A percentile compares a stretch with the other conserved stretches of the same genome.
Evolutionary conservation across 2,888 invertebrate species (phyloP).

Genomic region (Drosophila acutilabella): DNA sequence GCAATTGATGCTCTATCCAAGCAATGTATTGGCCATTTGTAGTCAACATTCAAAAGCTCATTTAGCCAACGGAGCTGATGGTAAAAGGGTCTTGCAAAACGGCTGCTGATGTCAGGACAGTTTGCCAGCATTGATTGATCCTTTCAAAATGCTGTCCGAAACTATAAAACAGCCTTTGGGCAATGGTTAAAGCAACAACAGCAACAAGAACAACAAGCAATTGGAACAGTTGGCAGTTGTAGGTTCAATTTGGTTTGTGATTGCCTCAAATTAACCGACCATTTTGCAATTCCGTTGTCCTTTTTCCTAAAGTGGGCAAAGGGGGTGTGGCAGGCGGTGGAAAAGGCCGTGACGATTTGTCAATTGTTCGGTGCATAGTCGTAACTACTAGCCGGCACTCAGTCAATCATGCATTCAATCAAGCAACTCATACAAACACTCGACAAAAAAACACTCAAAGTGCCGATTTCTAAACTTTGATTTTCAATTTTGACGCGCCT

Average conservation of each 20-base stretch:
- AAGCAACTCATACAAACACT: constrained; percentile 46
- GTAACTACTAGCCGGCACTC: constrained; percentile 28
- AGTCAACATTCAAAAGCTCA: constrained; percentile 37
- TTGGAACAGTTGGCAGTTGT: constrained; percentile 27
- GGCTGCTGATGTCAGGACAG: constrained; percentile 20
- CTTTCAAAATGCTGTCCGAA: constrained; percentile 41
- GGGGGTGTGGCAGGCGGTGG: neutral
- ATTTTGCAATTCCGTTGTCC: constrained; percentile 48
- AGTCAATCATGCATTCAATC: constrained; percentile 77
- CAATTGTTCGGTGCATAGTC: constrained; percentile 60
- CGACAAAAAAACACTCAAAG: constrained; percentile 44
- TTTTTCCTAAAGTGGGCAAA: constrained; percentile 8
- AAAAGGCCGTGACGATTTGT: constrained; percentile 60
- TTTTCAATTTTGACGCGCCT: constrained; percentile 72
- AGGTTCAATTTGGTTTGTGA: constrained; percentile 69
- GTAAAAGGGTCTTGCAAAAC: constrained; percentile 4
- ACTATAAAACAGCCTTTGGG: constrained; percentile 45
- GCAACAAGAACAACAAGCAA: constrained; percentile 11
- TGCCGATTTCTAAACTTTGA: constrained; percentile 69
- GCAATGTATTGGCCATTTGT: constrained; percentile 17
- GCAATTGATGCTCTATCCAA: constrained; percentile 6
- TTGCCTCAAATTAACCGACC: constrained; percentile 75
- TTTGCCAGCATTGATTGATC: constrained; percentile 62
- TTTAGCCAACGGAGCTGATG: constrained; percentile 25
- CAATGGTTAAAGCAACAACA: constrained; percentile 26